These are phyloP conservation scores for Caenorhabditis tropicalis DNA, from an alignment of 1,140 invertebrate genomes.

Conservation along the genomic window DNA sequence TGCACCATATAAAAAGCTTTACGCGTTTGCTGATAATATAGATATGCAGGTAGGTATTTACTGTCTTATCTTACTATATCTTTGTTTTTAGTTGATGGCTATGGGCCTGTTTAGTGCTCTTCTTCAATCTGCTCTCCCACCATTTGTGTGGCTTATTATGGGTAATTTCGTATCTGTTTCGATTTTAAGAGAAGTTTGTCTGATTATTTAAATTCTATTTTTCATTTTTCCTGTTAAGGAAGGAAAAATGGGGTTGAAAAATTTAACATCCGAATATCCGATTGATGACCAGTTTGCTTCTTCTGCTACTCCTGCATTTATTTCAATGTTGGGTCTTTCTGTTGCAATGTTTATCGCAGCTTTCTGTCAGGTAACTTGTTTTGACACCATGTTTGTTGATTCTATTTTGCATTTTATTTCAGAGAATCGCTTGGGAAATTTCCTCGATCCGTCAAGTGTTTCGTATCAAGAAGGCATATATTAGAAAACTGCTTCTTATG, in stretches of 20 bases:
- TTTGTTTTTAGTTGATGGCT: conserved; percentile 60
- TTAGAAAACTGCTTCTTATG: conserved; percentile 68
- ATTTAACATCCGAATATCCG: conserved; percentile 44
- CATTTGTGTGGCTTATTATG: conserved; percentile 71
- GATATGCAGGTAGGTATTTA: conserved; percentile 51
- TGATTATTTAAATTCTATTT: background rate
- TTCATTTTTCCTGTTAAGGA: background rate
- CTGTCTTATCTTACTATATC: background rate
- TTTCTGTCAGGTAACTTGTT: conserved; percentile 64
- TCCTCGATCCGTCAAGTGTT: conserved; percentile 68
- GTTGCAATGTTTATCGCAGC: conserved; percentile 68
- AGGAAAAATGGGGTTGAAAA: conserved; percentile 46
- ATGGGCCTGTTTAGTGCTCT: conserved; percentile 65
- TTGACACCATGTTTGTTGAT: conserved; percentile 46
- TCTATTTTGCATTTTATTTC: conserved; percentile 48
- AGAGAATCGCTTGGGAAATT: conserved; percentile 67
- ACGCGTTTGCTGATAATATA: conserved; percentile 56
- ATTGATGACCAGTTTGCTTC: conserved; percentile 63
- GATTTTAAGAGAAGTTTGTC: conserved; percentile 60
- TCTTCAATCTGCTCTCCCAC: conserved; percentile 67
- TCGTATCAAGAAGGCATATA: conserved; percentile 68
- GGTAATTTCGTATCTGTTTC: conserved; percentile 67
- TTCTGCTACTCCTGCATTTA: conserved; percentile 66
- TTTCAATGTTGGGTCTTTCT: conserved; percentile 63
- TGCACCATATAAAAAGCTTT: conserved; percentile 39